Percentiles rank a stretch among this genome's conserved stretches.
Evolutionary conservation across 2,797 vertebrate species (phyloP).

Genomic region (Manis javanica): DNA sequence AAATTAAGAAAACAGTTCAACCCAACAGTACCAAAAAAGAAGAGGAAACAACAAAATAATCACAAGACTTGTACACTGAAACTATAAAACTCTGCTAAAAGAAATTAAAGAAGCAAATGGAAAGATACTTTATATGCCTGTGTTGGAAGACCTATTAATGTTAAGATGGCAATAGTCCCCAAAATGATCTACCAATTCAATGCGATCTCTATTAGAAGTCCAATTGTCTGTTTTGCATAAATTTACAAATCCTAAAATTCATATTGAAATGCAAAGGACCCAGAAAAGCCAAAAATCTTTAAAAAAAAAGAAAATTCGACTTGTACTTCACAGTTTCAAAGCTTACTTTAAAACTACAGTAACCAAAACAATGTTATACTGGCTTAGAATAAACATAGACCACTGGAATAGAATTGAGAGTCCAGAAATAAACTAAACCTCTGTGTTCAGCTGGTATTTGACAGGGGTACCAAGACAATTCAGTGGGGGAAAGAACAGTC

Average conservation of each 20-base stretch:
- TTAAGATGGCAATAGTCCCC: neutral
- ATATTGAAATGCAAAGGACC: neutral
- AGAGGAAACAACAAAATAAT: neutral
- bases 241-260: neutral
- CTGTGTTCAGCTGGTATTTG: neutral
- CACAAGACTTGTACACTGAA: neutral
- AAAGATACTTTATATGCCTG: neutral
- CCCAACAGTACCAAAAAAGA: neutral
- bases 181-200: neutral
- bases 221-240: neutral
- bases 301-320: neutral
- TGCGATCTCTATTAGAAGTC: neutral
- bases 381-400: neutral
- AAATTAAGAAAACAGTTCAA: constrained; percentile 8
- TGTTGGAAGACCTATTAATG: neutral
- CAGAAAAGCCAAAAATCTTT: neutral
- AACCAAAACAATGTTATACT: neutral
- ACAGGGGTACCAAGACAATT: neutral
- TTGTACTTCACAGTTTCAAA: neutral
- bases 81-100: neutral
- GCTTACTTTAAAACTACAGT: neutral
- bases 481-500: neutral
- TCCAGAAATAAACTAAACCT: neutral
- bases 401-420: neutral
- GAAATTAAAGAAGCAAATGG: neutral